Evolutionary conservation across 2,888 invertebrate genomes (phyloP).

Genomic region (Malachius bipustulatus): DNA sequence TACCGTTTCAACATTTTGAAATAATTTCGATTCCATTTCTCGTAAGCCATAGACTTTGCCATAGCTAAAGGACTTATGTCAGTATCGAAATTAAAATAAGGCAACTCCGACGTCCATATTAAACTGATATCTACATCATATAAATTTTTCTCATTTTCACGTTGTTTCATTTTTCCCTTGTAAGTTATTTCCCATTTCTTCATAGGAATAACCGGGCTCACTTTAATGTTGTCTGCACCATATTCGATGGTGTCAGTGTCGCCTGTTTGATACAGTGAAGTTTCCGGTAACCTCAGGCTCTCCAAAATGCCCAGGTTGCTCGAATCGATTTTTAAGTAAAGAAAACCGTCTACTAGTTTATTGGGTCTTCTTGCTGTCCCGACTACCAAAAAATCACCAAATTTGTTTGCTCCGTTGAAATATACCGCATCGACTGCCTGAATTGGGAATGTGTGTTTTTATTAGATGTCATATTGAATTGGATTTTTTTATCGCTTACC

Average conservation of each 20-base stretch:
- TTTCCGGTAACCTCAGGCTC: slow-evolving; percentile 48
- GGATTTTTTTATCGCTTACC: too few relatives aligned
- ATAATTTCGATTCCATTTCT: slow-evolving; percentile 54
- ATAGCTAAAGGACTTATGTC: slow-evolving; percentile 49
- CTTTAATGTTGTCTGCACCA: slow-evolving; percentile 48
- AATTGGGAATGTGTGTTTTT: too few relatives aligned
- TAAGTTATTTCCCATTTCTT: slow-evolving; percentile 54
- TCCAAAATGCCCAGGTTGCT: slow-evolving; percentile 49
- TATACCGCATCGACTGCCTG: slow-evolving; percentile 60
- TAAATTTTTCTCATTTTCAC: slow-evolving; percentile 30
- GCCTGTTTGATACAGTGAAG: slow-evolving; percentile 40
- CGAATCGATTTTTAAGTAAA: slow-evolving; percentile 42
- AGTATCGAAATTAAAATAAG: slow-evolving; percentile 55
- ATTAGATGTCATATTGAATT: too few relatives aligned
- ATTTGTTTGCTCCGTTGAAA: slow-evolving; percentile 47
- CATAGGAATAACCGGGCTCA: slow-evolving; percentile 58
- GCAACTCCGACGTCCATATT: slow-evolving; percentile 47
- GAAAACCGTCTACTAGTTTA: slow-evolving; percentile 47
- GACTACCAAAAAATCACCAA: slow-evolving; percentile 48
- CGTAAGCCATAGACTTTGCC: slow-evolving; percentile 53
- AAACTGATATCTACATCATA: slow-evolving; percentile 46
- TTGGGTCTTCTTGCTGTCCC: slow-evolving; percentile 48
- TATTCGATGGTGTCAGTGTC: slow-evolving; percentile 42
- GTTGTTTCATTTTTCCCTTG: slow-evolving; percentile 51
- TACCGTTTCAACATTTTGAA: slow-evolving; percentile 53